Evolutionary conservation across 2,888 invertebrate genomes (phyloP), one percentile per base, ranked within the genome.

Genomic region (Rotaria sp.): DNA sequence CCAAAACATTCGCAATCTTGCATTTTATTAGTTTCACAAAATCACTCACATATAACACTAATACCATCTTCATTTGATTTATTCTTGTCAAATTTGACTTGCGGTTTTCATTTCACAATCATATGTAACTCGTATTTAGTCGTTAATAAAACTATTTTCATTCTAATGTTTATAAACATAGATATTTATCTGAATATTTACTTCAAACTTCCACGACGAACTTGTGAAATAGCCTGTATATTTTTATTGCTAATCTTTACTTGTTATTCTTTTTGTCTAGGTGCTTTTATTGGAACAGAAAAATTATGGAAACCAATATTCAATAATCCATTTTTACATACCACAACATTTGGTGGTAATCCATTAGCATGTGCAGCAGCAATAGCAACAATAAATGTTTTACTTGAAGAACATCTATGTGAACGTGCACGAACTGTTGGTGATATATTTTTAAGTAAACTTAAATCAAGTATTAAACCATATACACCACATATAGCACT

Each of bases 321-420:
- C n/a, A 15, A 41, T 41, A 80, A 80, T 80, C 80, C 80, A 80
- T 80, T 80, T 80, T 45, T 80, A 41, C 80, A 80, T 35, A 80
- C 80, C 26, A 80, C 80, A 80, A 80, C 80, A 45, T 80, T 80
- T n/a, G 80, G 80, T 45, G 80, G 80, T 80, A 80, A 45, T 45
- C 80, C 80, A 80, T 45, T 80, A 45, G 80, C 80, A 41, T 80
- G 80, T 80, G 80, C 80, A 45, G 80, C 80, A 26, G 80, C 80
- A 10, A 80, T 80, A 45, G 80, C 80, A n/a, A 80, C 80, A 45
- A 45, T 80, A 8, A 80, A 80, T 45, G 80, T 80, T 13, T 5
- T 80, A 26, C 21, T 45, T 3, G 80, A 80, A 45, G 80, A 80
- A 80, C 41, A 10, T 15, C 45, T 80, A 26, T n/a, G 41, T n/a